Evolutionary conservation across 2,888 invertebrate species (phyloP).

Genomic region (Conchocele bisecta): DNA sequence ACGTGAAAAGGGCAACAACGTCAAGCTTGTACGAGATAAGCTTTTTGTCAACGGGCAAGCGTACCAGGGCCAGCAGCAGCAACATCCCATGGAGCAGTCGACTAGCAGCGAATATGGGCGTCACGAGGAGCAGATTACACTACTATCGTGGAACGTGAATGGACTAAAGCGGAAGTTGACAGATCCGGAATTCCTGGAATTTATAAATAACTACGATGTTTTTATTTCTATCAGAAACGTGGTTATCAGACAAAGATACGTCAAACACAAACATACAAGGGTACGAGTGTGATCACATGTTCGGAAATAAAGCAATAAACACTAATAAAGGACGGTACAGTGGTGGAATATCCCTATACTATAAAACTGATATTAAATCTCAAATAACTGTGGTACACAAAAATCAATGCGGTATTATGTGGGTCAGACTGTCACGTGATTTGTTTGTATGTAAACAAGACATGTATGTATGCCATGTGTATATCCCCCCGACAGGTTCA

Average conservation of each 20-base stretch:
- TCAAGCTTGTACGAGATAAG: not conserved
- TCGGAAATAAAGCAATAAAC: not conserved
- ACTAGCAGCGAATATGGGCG: not conserved
- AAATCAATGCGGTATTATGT: not conserved
- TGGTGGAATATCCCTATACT: not conserved
- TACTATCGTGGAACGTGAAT: not conserved
- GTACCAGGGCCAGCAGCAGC: not conserved
- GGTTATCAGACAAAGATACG: not conserved
- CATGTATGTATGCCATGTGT: not conserved
- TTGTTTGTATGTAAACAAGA: conserved; percentile 3
- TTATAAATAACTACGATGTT: not conserved
- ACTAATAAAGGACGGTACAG: not conserved
- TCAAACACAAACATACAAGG: not conserved
- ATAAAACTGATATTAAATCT: not conserved
- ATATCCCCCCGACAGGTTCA: not conserved
- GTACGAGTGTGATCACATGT: not conserved
- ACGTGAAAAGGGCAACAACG: not conserved
- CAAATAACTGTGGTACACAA: not conserved
- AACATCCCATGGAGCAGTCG: too few species aligned
- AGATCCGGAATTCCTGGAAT: not conserved
- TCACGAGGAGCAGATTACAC: not conserved
- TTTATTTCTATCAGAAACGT: not conserved
- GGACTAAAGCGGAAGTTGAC: not conserved
- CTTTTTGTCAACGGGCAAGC: conserved; percentile 7
- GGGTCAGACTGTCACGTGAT: not conserved